Evolutionary conservation across 37 sponge, comb jelly and placozoan genomes (phyloP).

Genomic region (Cladorhizidae sp.): DNA sequence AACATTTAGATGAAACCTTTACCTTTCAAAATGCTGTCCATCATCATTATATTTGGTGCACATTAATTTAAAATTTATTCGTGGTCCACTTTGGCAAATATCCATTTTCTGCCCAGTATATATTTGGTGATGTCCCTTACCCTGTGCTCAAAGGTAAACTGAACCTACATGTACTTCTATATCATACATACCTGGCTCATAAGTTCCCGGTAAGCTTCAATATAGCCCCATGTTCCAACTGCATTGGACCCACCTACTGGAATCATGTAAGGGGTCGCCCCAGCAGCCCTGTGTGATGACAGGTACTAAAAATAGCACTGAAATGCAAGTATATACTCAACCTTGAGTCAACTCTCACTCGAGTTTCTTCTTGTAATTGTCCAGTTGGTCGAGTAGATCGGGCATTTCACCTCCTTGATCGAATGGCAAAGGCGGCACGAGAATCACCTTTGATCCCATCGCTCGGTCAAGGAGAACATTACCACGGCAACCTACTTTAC

Average conservation of each 20-base stretch:
- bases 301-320: too few species aligned
- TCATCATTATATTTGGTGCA: too few species aligned
- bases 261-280: constrained; percentile 63
- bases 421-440: constrained; percentile 41
- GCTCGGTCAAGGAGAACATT: constrained; percentile 78
- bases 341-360: constrained; percentile 29
- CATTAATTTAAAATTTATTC: too few species aligned
- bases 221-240: constrained; percentile 85
- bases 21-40: too few species aligned
- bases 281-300: constrained; percentile 32
- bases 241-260: constrained; percentile 82
- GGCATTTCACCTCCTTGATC: constrained; percentile 27
- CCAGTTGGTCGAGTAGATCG: constrained; percentile 49
- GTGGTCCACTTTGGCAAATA: too few species aligned
- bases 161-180: too few species aligned
- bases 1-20: too few species aligned
- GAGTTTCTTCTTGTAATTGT: constrained; percentile 41
- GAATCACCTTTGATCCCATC: constrained; percentile 64
- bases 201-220: constrained; percentile 83
- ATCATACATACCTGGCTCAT: constrained; percentile 73
- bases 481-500: constrained; percentile 54
- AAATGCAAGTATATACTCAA: not conserved
- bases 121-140: too few species aligned
- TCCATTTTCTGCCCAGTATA: too few species aligned
- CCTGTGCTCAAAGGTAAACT: too few species aligned